phyloP scores from a whole-genome alignment of 2,113 vertebrate species.

The Ailurus styani region DNA sequence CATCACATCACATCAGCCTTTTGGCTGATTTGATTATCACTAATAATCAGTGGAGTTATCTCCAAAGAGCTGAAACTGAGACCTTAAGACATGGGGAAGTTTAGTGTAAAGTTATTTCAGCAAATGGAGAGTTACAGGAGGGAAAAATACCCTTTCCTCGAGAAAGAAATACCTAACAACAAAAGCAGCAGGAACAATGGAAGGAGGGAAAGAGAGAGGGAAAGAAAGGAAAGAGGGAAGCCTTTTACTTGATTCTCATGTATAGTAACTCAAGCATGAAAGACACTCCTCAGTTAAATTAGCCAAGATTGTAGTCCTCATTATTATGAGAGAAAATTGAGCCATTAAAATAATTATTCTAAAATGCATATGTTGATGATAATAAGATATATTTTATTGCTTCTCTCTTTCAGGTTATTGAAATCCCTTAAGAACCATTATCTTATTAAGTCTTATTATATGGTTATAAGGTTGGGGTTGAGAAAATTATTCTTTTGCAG shows the following conservation, averaged over 20 bases:
- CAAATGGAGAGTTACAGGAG: background rate
- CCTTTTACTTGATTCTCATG: slow-evolving; percentile 50
- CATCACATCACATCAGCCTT: background rate
- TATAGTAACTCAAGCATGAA: slow-evolving; percentile 59
- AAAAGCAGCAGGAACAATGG: background rate
- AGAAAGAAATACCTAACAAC: background rate
- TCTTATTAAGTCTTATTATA: slow-evolving; percentile 67
- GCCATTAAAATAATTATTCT: slow-evolving; percentile 73
- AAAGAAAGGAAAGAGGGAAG: background rate
- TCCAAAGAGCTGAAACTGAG: background rate
- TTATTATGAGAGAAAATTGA: slow-evolving; percentile 70
- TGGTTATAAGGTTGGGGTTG: slow-evolving; percentile 30
- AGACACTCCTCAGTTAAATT: slow-evolving; percentile 62
- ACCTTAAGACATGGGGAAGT: background rate
- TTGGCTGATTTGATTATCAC: too few relatives aligned
- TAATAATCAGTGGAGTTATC: background rate
- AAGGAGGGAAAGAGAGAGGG: background rate
- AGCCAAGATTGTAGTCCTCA: slow-evolving; percentile 53
- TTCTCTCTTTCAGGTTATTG: slow-evolving; percentile 62
- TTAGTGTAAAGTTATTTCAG: background rate
- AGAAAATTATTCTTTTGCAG: slow-evolving; percentile 43
- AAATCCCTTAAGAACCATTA: slow-evolving; percentile 68
- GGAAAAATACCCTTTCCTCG: background rate
- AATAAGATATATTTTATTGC: slow-evolving; percentile 72
- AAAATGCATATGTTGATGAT: slow-evolving; percentile 71